Conservation (phyloP, 35 echinoderm and acorn worm species). For the Lytechinus pictus region DNA sequence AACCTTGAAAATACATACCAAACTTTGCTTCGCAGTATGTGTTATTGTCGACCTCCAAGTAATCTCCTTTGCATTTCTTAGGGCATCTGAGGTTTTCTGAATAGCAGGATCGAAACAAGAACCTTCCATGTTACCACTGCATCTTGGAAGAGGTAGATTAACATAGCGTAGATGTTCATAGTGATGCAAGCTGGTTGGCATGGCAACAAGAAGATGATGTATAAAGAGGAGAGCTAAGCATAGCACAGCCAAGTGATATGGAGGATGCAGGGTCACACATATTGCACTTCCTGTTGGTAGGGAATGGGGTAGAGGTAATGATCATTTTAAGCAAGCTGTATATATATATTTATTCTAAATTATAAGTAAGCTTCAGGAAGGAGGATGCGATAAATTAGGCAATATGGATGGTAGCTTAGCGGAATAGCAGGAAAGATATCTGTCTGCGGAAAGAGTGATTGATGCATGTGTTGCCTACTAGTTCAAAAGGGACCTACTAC, state of each 20-base stretch:
- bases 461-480: too few relatives aligned
- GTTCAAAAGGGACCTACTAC: too few relatives aligned
- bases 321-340: background rate
- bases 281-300: background rate
- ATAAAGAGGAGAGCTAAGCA: background rate
- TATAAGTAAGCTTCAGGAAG: too few relatives aligned
- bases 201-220: slow-evolving; percentile 19
- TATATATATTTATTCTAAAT: background rate
- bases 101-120: background rate
- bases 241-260: background rate
- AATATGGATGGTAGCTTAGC: too few relatives aligned
- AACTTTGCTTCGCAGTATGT: slow-evolving; percentile 46
- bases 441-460: too few relatives aligned
- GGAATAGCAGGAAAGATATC: too few relatives aligned
- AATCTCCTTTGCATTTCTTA: slow-evolving; percentile 45
- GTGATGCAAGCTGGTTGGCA: slow-evolving; percentile 21
- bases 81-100: slow-evolving; percentile 27
- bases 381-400: too few relatives aligned
- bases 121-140: background rate
- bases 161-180: background rate
- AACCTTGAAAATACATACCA: background rate
- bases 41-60: slow-evolving; percentile 5
- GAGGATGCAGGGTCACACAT: background rate
- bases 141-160: background rate
- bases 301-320: background rate